phyloP scores from a whole-genome alignment of 2,797 vertebrate species.

The Sciurus carolinensis region DNA sequence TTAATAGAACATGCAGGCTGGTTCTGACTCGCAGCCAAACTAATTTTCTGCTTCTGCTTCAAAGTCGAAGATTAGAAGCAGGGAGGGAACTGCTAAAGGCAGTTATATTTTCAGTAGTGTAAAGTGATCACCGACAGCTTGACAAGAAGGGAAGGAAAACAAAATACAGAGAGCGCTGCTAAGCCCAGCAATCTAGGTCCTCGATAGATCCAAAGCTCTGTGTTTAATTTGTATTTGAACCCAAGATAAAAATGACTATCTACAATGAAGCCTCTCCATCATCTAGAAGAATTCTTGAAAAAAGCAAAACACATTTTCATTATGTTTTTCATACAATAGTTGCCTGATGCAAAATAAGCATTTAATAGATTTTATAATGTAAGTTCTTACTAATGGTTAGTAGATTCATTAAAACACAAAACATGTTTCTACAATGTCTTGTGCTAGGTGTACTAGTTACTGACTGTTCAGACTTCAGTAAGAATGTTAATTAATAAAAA shows the following conservation, averaged over 20 bases:
- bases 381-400: neutral
- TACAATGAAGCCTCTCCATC: neutral
- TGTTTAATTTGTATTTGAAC: neutral
- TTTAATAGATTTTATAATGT: neutral
- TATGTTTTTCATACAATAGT: neutral
- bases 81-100: conserved; percentile 37
- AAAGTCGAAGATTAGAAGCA: conserved; percentile 61
- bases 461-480: neutral
- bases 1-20: conserved; percentile 29
- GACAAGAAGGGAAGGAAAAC: conserved; percentile 46
- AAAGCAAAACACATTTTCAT: neutral
- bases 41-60: conserved; percentile 76
- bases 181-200: neutral
- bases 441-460: neutral
- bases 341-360: neutral
- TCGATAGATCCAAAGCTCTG: neutral
- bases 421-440: neutral
- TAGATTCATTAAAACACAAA: neutral
- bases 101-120: conserved; percentile 63
- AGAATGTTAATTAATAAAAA: conserved; percentile 28
- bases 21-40: conserved; percentile 67
- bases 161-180: conserved; percentile 42
- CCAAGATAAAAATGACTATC: neutral
- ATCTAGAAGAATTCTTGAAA: neutral
- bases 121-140: conserved; percentile 52